Evolutionary conservation across 2,113 vertebrate genomes (phyloP).

Genomic region (Marmota flaviventris): DNA sequence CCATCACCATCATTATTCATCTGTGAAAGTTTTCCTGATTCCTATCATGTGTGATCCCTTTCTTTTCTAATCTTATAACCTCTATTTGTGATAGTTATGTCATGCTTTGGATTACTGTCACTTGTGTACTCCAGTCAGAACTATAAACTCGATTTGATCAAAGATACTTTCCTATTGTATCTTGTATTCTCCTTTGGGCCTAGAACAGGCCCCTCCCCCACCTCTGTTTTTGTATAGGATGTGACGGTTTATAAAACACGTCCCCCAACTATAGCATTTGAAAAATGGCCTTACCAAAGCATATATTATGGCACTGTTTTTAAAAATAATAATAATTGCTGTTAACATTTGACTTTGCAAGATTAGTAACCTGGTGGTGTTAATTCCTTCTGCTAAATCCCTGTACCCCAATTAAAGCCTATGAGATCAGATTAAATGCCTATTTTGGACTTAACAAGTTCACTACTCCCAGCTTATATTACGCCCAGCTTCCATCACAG

Average conservation of each 20-base stretch:
- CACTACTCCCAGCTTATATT: background rate
- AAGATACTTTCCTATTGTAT: slow-evolving; percentile 2
- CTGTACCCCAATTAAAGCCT: background rate
- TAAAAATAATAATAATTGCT: slow-evolving; percentile 1
- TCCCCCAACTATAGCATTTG: background rate
- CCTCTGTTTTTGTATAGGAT: background rate
- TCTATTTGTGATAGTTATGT: background rate
- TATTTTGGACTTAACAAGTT: background rate
- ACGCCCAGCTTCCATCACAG: background rate
- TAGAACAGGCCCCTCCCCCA: background rate
- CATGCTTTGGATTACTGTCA: background rate
- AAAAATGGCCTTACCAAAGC: background rate
- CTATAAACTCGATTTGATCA: background rate
- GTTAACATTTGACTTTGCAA: slow-evolving; percentile 4
- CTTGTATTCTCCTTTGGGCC: background rate
- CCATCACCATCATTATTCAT: background rate
- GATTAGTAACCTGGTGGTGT: background rate
- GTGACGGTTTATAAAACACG: background rate
- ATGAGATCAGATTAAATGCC: background rate
- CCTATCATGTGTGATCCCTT: background rate
- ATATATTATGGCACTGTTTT: background rate
- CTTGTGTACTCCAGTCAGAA: background rate
- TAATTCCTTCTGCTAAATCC: background rate
- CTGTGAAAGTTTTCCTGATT: background rate
- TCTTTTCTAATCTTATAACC: background rate